Evolutionary conservation across 2,797 vertebrate species (phyloP).

Genomic region (Coendou prehensilis): DNA sequence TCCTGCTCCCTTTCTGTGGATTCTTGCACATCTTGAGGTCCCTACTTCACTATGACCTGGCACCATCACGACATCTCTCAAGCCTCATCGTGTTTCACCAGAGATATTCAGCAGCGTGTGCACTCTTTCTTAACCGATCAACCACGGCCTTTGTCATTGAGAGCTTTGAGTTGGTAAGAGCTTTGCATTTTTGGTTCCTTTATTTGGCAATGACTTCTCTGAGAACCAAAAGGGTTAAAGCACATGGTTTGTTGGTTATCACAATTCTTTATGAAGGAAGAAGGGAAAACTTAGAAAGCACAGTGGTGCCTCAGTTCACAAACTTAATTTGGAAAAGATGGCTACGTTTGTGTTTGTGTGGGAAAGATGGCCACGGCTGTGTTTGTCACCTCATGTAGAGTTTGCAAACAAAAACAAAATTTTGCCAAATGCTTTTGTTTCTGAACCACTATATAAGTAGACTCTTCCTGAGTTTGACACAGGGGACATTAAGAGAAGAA

Average conservation of each 20-base stretch:
- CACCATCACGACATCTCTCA: not conserved
- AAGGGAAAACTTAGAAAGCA: not conserved
- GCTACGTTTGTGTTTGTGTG: not conserved
- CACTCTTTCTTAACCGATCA: not conserved
- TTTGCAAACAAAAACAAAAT: not conserved
- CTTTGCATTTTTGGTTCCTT: not conserved
- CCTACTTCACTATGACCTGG: not conserved
- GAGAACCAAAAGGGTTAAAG: not conserved
- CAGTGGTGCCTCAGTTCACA: not conserved
- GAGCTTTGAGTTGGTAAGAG: not conserved
- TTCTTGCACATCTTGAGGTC: not conserved
- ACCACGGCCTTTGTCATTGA: not conserved
- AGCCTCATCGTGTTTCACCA: not conserved
- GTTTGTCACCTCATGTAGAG: not conserved
- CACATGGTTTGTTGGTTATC: not conserved
- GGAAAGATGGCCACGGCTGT: not conserved
- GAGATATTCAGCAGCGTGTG: not conserved
- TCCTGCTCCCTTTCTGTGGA: not conserved
- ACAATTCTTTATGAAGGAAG: not conserved
- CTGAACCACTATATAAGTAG: not conserved
- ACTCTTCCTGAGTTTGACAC: not conserved
- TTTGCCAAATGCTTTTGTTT: not conserved
- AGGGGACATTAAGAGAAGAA: constrained; percentile 25
- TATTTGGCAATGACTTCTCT: constrained; percentile 1
- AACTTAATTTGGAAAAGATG: not conserved